Conservation (phyloP, 2,113 vertebrate genomes). For the Lontra canadensis region DNA sequence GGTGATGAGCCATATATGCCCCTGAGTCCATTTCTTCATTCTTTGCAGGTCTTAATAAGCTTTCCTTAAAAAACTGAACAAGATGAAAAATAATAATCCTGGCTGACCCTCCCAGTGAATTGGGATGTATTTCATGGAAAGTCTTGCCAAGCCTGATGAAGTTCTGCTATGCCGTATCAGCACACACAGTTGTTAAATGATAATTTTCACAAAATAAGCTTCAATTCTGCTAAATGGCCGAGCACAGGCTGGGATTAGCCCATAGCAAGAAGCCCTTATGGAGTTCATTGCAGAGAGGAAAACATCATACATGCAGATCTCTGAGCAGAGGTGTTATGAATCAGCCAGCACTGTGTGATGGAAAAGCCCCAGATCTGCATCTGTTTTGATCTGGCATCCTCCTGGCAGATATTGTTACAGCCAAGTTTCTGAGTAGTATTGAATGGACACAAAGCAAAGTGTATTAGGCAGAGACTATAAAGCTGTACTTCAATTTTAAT, state of each 20-base stretch:
- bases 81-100: slow-evolving; percentile 8
- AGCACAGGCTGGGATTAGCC: neutral
- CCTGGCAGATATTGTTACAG: neutral
- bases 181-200: neutral
- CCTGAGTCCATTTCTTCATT: neutral
- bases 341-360: neutral
- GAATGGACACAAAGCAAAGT: neutral
- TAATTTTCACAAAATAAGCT: slow-evolving; percentile 35
- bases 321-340: neutral
- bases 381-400: neutral
- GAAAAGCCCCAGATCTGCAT: neutral
- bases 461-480: neutral
- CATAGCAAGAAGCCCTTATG: neutral
- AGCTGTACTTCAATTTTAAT: neutral
- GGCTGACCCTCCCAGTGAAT: neutral
- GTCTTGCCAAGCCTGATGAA: neutral
- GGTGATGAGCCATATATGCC: neutral
- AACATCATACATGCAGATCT: neutral
- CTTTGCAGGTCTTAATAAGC: neutral
- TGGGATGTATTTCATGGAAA: neutral
- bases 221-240: neutral
- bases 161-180: neutral
- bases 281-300: neutral
- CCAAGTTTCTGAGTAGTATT: neutral
- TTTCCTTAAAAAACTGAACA: neutral